Evolutionary conservation across 2,113 vertebrate species (phyloP).

Genomic region (Tachysurus fulvidraco): DNA sequence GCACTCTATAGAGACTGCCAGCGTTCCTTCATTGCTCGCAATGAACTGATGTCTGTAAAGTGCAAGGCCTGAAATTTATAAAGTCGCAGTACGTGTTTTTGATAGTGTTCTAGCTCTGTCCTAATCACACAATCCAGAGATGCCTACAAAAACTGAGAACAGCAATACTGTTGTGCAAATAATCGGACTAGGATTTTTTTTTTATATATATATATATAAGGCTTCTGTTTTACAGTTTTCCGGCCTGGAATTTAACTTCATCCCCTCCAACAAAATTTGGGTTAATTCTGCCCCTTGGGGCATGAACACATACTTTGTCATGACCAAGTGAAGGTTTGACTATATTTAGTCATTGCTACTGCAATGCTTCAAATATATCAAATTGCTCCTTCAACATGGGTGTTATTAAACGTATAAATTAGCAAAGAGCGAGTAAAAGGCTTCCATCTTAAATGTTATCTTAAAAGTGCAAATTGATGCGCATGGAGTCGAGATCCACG

Average conservation of each 20-base stretch:
- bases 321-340: neutral
- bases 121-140: neutral
- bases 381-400: neutral
- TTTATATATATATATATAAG: no score
- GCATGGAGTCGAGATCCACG: neutral
- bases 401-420: neutral
- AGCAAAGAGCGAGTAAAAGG: neutral
- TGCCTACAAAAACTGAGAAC: neutral
- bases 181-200: no score
- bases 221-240: neutral
- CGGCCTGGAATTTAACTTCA: neutral
- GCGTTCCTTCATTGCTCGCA: neutral
- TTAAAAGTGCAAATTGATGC: constrained; percentile 43
- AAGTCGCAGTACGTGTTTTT: neutral
- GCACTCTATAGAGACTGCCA: neutral
- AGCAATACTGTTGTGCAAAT: neutral
- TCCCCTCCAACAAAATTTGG: no score
- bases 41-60: neutral
- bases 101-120: neutral
- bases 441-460: neutral
- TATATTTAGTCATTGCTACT: neutral
- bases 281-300: neutral
- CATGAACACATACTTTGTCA: neutral
- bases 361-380: neutral
- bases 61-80: neutral